Conservation (phyloP, 2,888 invertebrate species). For the Idaea straminata region DNA sequence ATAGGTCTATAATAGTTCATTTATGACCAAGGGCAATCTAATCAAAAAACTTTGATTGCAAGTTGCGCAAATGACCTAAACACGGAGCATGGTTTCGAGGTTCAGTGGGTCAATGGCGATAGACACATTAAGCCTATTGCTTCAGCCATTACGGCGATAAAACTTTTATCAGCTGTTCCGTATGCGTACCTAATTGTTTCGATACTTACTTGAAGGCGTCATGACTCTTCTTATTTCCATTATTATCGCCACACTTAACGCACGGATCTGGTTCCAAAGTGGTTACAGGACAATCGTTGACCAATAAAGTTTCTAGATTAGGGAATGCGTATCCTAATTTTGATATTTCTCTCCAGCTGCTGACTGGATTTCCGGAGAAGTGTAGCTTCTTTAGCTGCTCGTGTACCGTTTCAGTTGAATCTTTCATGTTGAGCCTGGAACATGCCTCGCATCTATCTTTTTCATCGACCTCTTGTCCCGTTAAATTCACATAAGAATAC, state of each 20-base stretch:
- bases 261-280: slow-evolving; percentile 81
- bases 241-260: slow-evolving; percentile 72
- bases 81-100: slow-evolving; percentile 40
- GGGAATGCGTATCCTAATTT: slow-evolving; percentile 93
- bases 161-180: slow-evolving; percentile 24
- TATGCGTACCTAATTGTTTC: slow-evolving; percentile 16
- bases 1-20: slow-evolving; percentile 10
- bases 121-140: slow-evolving; percentile 40
- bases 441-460: slow-evolving; percentile 66
- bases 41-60: slow-evolving; percentile 25
- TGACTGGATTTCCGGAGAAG: slow-evolving; percentile 93
- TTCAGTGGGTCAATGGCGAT: slow-evolving; percentile 63
- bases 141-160: slow-evolving; percentile 21
- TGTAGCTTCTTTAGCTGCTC: slow-evolving; percentile 88
- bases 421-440: slow-evolving; percentile 57
- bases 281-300: slow-evolving; percentile 92
- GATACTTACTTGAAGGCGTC: slow-evolving; percentile 80
- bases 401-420: slow-evolving; percentile 77
- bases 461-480: slow-evolving; percentile 61
- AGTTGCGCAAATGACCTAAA: slow-evolving; percentile 30
- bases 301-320: slow-evolving; percentile 89
- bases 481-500: slow-evolving; percentile 87
- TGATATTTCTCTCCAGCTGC: slow-evolving; percentile 90
- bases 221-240: slow-evolving; percentile 79
- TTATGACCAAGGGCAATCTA: slow-evolving; percentile 19